These are phyloP conservation scores for Tribolium madens DNA, from an alignment of 1,140 invertebrate genomes.

Conservation along the genomic window DNA sequence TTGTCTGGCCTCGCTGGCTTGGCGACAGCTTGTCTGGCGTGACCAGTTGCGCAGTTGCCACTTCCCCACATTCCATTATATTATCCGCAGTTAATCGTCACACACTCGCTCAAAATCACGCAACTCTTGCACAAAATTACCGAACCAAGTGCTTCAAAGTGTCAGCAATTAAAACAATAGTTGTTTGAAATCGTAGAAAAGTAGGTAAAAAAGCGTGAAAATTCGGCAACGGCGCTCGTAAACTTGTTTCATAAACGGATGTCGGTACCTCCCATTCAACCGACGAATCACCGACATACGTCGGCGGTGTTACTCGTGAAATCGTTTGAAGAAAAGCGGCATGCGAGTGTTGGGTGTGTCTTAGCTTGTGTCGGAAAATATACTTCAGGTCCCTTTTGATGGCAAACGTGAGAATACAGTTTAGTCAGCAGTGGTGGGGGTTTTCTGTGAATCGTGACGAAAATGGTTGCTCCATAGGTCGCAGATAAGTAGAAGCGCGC, in stretches of 20 bases:
- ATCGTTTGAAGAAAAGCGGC: conserved; percentile 44
- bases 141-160: background rate
- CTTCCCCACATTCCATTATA: conserved; percentile 67
- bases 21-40: conserved; percentile 91
- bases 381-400: conserved; percentile 58
- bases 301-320: conserved; percentile 27
- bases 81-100: background rate
- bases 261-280: conserved; percentile 65
- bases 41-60: conserved; percentile 78
- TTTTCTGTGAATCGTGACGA: conserved; percentile 65
- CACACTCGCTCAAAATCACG: background rate
- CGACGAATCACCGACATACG: conserved; percentile 8
- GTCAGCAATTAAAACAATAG: background rate
- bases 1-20: conserved; percentile 77
- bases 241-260: conserved; percentile 77
- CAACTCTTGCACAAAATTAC: background rate
- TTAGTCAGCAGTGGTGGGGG: conserved; percentile 64
- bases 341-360: conserved; percentile 4
- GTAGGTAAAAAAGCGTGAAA: conserved; percentile 42
- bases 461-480: conserved; percentile 65
- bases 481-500: conserved; percentile 54
- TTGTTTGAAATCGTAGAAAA: background rate
- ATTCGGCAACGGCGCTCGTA: conserved; percentile 69
- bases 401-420: conserved; percentile 64
- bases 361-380: conserved; percentile 43